Conservation (phyloP, 2,797 vertebrate species). For the Lepus townsendii region DNA sequence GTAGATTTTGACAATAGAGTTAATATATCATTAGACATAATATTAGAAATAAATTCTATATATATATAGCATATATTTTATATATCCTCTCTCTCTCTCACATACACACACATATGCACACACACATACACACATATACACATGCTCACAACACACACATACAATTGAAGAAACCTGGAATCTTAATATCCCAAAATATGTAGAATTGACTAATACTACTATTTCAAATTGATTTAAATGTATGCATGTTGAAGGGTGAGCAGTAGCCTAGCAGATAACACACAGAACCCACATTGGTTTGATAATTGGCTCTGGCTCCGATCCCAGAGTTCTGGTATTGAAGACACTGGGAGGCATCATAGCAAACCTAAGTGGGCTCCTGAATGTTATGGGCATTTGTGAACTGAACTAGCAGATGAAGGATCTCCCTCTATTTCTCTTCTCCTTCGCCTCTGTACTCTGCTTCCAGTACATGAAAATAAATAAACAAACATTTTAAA, state of each 20-base stretch:
- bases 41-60: neutral
- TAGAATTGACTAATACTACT: neutral
- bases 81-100: neutral
- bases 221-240: neutral
- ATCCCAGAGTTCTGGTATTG: too few species aligned
- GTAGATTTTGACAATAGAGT: neutral
- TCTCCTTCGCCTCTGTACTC: too few species aligned
- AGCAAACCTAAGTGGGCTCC: too few species aligned
- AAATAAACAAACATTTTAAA: too few species aligned
- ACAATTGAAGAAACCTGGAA: neutral
- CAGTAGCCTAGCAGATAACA: too few species aligned
- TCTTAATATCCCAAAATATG: neutral
- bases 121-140: neutral
- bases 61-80: neutral
- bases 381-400: too few species aligned
- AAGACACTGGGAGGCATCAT: too few species aligned
- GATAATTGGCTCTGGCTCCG: too few species aligned
- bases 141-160: neutral
- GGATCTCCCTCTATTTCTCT: too few species aligned
- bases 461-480: too few species aligned
- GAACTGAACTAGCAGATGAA: too few species aligned
- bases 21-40: neutral
- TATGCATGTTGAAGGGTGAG: neutral
- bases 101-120: neutral
- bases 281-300: too few species aligned